Evolutionary conservation across 2,113 vertebrate genomes (phyloP), one percentile per base, ranked within the genome.

Genomic region (Oceanodroma tethys): DNA sequence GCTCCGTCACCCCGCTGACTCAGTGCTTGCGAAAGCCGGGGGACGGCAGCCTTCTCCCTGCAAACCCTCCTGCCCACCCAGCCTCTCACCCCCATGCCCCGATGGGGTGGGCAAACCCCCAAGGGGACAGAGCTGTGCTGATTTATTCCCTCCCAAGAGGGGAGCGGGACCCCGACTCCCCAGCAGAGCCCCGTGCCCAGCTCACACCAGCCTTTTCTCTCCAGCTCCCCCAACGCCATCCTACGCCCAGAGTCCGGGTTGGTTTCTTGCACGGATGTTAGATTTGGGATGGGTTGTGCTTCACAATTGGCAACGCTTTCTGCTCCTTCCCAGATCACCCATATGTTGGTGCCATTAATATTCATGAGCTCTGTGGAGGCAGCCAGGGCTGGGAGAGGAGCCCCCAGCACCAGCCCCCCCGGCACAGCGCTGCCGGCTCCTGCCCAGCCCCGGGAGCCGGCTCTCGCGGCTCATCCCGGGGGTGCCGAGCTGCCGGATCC

Each of bases 81-180:
- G 18, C 11, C 27, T 19, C 63, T 17, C 58, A 11, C 11, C 26
- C 43, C 19, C 40, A 3, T 2, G 4, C 32, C 9, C 48, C 26
- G 0, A 18, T 0, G 11, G 18, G 68, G 45, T 4, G 0, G 34
- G 21, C 9, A 15, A 45, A 13, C 16, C 16, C 56, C 36, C 23
- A 0, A 17, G 10, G 56, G 59, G 53, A 7, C n/a, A 2, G 8
- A 1, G 40, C 6, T 13, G 11, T 0, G 47, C 36, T 4, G 20
- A 34, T 25, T 53, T 32, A 40, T 20, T 32, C 40, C 56, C 32
- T 62, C 65, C 2, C 7, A 3, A 25, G 21, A 20, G 16, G 7
- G 3, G 26, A 80, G 38, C n/a, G 4, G 72, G 43, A 55, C 11
- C 11, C 17, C 2, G 0, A 29, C 16, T 4, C 52, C 27, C 11